Evolutionary conservation across 1,140 invertebrate species (phyloP).

Genomic region (Octopus sinensis): DNA sequence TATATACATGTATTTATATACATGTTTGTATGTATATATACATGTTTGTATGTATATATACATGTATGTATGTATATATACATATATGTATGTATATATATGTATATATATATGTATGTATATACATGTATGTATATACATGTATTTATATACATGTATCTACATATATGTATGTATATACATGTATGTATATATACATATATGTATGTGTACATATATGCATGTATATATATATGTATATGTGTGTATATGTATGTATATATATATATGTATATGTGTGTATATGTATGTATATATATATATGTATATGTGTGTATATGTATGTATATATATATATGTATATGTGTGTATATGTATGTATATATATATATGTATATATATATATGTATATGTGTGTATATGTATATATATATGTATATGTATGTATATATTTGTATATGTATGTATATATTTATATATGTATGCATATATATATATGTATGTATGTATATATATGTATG

Average conservation of each 20-base stretch:
- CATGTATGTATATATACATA: not conserved
- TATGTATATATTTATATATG: not conserved
- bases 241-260: not conserved
- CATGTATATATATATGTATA: too few relatives aligned
- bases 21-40: too few relatives aligned
- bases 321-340: not conserved
- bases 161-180: not conserved
- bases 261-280: not conserved
- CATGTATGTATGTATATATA: not conserved
- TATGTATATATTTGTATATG: not conserved
- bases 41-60: not conserved
- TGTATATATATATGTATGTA: too few relatives aligned
- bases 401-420: not conserved
- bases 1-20: not conserved
- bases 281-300: not conserved
- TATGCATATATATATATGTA: not conserved
- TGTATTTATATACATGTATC: not conserved
- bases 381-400: not conserved
- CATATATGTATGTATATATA: too few relatives aligned
- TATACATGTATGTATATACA: too few relatives aligned
- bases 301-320: not conserved
- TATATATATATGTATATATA: not conserved
- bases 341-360: not conserved
- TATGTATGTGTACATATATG: not conserved
- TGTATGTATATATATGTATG: too few relatives aligned